These are phyloP conservation scores for Macroramphosus scolopax DNA, from an alignment of 2,797 vertebrate species.

Conservation along the genomic window DNA sequence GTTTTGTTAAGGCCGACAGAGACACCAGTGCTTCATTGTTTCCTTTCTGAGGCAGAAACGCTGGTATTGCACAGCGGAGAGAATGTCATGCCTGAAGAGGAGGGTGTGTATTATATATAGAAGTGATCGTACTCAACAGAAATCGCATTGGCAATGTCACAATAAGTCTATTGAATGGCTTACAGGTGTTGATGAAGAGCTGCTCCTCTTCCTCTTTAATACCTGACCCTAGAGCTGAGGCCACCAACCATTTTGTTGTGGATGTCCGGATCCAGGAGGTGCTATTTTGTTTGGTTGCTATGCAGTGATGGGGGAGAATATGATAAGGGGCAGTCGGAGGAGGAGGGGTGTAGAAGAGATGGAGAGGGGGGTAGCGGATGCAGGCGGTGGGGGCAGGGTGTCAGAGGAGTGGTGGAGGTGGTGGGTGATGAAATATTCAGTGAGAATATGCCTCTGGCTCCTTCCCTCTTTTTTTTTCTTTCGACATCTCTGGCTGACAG, in stretches of 20 bases:
- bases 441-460: slow-evolving; percentile 77
- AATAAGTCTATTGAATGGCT: no score
- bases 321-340: slow-evolving; percentile 66
- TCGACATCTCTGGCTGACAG: slow-evolving; percentile 78
- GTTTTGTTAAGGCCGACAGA: slow-evolving; percentile 47
- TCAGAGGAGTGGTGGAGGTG: slow-evolving; percentile 62
- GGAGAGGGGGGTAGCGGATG: slow-evolving; percentile 54
- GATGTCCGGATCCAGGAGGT: slow-evolving; percentile 36
- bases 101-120: slow-evolving; percentile 43
- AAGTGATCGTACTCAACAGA: no score
- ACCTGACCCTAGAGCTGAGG: slow-evolving; percentile 23
- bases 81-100: slow-evolving; percentile 36
- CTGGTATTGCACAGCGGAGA: slow-evolving; percentile 42
- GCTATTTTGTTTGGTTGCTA: slow-evolving; percentile 71
- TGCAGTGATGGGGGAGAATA: slow-evolving; percentile 63
- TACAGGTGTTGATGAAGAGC: slow-evolving; percentile 18
- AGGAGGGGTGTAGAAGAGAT: slow-evolving; percentile 44
- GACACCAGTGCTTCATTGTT: slow-evolving; percentile 49
- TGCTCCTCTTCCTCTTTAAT: slow-evolving; percentile 19
- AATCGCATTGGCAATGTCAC: no score
- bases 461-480: slow-evolving; percentile 51
- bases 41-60: slow-evolving; percentile 29
- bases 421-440: slow-evolving; percentile 85
- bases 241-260: slow-evolving; percentile 54
- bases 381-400: slow-evolving; percentile 69